phyloP scores from a whole-genome alignment of 2,888 invertebrate species.

The Cyrtodaria siliqua region DNA sequence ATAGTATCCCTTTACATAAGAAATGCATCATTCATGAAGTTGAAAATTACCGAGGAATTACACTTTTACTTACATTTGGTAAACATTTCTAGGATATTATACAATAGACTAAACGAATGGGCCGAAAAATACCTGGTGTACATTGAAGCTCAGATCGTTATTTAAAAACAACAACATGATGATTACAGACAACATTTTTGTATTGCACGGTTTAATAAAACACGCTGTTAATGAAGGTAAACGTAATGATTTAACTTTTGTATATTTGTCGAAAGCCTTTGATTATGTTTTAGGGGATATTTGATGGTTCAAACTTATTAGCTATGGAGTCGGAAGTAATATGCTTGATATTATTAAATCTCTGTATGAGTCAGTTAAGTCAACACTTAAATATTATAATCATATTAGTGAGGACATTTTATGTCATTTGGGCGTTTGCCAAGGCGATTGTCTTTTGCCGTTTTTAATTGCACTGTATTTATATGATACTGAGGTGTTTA shows the following conservation, averaged over 20 bases:
- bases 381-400: constrained; percentile 11
- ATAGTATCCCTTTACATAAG: constrained; percentile 15
- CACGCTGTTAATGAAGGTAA: constrained; percentile 11
- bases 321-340: constrained; percentile 13
- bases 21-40: constrained; percentile 16
- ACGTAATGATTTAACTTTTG: constrained; percentile 19
- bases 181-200: constrained; percentile 35
- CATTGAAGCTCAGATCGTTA: constrained; percentile 22
- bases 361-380: constrained; percentile 35
- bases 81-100: constrained; percentile 27
- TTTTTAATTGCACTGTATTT: constrained; percentile 13
- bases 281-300: constrained; percentile 25
- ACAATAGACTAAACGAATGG: constrained; percentile 12
- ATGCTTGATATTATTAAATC: constrained; percentile 20
- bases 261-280: constrained; percentile 40
- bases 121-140: constrained; percentile 2
- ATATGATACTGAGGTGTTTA: constrained; percentile 12
- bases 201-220: constrained; percentile 23
- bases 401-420: constrained; percentile 1
- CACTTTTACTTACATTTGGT: constrained; percentile 10
- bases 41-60: constrained; percentile 24
- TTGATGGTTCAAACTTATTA: constrained; percentile 38
- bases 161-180: constrained; percentile 28
- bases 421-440: constrained; percentile 16
- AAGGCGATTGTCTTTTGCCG: constrained; percentile 12